These are phyloP conservation scores for Gorsachius magnificus DNA, from an alignment of 2,797 vertebrate genomes.

Conservation along the genomic window DNA sequence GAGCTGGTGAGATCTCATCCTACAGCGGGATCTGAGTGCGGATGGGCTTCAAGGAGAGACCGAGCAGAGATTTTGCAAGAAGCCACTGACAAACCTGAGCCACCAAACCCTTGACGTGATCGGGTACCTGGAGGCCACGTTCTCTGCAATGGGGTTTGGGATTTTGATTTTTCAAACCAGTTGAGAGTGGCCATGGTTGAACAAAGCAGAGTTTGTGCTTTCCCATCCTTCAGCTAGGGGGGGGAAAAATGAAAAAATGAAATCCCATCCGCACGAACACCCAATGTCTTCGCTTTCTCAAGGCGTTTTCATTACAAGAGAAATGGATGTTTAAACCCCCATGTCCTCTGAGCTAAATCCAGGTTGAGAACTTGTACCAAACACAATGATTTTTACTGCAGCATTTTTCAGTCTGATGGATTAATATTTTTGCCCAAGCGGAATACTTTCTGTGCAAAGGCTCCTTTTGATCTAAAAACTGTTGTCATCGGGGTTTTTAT, in stretches of 20 bases:
- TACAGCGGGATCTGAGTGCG: neutral
- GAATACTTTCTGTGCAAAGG: neutral
- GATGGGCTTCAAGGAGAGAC: accelerated
- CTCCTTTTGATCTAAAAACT: slow-evolving; percentile 12
- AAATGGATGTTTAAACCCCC: neutral
- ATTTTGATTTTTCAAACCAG: neutral
- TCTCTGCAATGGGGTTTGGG: neutral
- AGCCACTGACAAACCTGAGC: accelerated
- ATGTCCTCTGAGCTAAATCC: neutral
- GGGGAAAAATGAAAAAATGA: neutral
- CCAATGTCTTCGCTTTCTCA: neutral
- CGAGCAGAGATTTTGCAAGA: neutral
- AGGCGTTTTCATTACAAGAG: neutral
- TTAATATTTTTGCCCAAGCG: neutral
- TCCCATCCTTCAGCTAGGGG: neutral
- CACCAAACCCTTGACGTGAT: neutral
- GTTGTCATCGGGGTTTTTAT: neutral
- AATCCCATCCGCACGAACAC: neutral
- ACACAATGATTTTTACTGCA: neutral
- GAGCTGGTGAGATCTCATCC: neutral
- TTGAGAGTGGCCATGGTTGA: neutral
- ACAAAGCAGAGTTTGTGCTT: neutral
- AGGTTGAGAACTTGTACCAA: neutral
- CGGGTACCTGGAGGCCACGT: accelerated
- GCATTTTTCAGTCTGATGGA: neutral